phyloP scores from a whole-genome alignment of 2,888 invertebrate genomes.

The Anodontia alba region DNA sequence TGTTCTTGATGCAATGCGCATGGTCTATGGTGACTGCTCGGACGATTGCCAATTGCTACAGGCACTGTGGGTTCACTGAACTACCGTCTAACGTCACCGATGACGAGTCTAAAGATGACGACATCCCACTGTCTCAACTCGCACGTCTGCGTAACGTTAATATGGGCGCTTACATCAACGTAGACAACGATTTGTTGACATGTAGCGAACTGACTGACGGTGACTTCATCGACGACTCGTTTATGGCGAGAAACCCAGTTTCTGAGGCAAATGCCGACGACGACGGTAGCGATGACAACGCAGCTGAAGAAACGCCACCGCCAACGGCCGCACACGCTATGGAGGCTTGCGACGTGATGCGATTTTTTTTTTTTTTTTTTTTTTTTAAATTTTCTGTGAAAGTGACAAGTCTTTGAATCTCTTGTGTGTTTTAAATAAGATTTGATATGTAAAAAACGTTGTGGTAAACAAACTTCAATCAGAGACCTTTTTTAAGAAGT shows the following conservation, averaged over 20 bases:
- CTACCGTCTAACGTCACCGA: not conserved
- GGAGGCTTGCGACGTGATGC: not conserved
- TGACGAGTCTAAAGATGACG: not conserved
- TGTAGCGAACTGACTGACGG: not conserved
- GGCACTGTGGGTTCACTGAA: no score
- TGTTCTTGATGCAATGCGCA: conserved; percentile 19
- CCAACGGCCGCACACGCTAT: not conserved
- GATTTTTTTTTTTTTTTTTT: no score
- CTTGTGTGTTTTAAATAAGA: not conserved
- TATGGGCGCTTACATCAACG: conserved; percentile 7
- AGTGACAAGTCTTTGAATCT: not conserved
- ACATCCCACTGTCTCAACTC: conserved; percentile 1
- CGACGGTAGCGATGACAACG: not conserved
- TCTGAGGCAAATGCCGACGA: no score
- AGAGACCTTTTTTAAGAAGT: not conserved
- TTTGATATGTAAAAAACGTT: not conserved
- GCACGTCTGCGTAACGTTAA: not conserved
- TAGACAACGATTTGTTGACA: not conserved
- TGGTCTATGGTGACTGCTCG: conserved; percentile 4
- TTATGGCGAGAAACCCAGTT: no score
- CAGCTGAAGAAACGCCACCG: not conserved
- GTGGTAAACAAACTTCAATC: conserved; percentile 1
- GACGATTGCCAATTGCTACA: no score
- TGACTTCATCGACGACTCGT: not conserved
- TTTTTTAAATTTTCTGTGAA: not conserved